Evolutionary conservation across 2,888 invertebrate genomes (phyloP).

Genomic region (Cataglyphis cursor): DNA sequence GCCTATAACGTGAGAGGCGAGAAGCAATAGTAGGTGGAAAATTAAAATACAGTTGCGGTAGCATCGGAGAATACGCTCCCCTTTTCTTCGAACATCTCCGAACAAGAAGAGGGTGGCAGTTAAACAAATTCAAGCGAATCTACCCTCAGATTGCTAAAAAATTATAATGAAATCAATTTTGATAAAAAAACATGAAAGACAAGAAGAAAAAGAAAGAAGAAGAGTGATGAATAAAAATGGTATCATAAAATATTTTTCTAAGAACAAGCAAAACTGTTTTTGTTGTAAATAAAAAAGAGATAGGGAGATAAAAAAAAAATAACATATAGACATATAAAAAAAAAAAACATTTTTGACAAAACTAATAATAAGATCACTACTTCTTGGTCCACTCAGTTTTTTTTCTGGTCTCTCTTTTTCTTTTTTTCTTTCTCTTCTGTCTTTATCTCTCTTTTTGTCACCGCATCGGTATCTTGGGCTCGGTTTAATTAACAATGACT

Average conservation of each 20-base stretch:
- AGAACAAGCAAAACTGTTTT: background rate
- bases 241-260: background rate
- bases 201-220: background rate
- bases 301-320: too few relatives aligned
- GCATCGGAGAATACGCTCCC: slow-evolving; percentile 59
- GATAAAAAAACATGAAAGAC: background rate
- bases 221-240: background rate
- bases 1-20: slow-evolving; percentile 80
- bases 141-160: background rate
- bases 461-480: slow-evolving; percentile 67
- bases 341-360: background rate
- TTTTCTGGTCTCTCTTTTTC: background rate
- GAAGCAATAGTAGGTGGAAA: slow-evolving; percentile 60
- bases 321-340: background rate
- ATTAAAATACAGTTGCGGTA: slow-evolving; percentile 39
- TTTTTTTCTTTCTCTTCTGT: too few relatives aligned
- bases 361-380: background rate
- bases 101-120: background rate
- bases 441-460: slow-evolving; percentile 64
- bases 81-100: slow-evolving; percentile 49
- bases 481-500: slow-evolving; percentile 33
- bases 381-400: background rate
- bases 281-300: background rate
- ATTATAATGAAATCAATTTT: background rate
- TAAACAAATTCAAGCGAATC: background rate